Conservation (phyloP, 2,113 vertebrate species). For the Mustelus asterias region DNA sequence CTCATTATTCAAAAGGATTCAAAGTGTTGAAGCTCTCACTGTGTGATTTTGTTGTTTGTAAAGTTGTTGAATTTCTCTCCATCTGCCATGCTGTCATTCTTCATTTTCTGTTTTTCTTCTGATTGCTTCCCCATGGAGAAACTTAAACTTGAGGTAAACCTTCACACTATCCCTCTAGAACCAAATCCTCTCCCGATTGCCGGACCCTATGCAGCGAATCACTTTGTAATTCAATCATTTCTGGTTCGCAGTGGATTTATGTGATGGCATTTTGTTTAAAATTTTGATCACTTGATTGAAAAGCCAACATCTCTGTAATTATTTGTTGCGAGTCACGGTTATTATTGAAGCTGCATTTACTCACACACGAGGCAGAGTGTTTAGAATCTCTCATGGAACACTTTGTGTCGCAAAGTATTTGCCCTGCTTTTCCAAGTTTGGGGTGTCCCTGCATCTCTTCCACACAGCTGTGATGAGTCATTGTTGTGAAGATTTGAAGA, state of each 20-base stretch:
- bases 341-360: too few relatives aligned
- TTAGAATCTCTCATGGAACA: neutral
- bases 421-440: neutral
- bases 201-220: neutral
- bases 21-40: neutral
- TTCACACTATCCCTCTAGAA: constrained; percentile 34
- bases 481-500: neutral
- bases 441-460: neutral
- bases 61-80: constrained; percentile 47
- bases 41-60: constrained; percentile 10
- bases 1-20: neutral
- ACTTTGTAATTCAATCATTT: constrained; percentile 21
- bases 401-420: neutral
- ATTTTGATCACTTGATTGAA: neutral
- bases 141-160: constrained; percentile 72
- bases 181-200: too few relatives aligned
- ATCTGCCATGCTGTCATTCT: constrained; percentile 57
- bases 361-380: neutral
- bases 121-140: constrained; percentile 62
- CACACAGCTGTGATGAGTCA: neutral
- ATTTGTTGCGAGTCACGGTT: neutral
- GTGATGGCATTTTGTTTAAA: constrained; percentile 15
- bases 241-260: constrained; percentile 38
- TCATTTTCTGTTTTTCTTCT: constrained; percentile 52
- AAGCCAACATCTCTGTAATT: neutral